Evolutionary conservation across 2,888 invertebrate species (phyloP), one percentile per base, ranked within the genome.

Genomic region (Priocnemis perturbator): DNA sequence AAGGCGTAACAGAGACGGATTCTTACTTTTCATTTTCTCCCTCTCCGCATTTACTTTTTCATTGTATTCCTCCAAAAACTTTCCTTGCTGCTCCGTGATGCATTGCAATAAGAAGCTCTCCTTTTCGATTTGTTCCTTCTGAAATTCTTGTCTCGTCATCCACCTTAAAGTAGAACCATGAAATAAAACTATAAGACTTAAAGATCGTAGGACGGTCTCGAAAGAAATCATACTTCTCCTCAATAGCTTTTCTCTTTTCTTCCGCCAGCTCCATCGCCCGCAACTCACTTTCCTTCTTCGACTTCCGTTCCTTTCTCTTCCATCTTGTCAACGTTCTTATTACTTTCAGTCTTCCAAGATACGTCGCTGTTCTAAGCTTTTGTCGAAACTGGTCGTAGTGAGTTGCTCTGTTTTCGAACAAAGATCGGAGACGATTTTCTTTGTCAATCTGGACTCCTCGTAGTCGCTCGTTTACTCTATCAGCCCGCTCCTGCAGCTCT

Each of bases 21-120:
- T 37, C 37, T 60, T 81, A 87, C 86, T 76, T 76, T 79, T 47
- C 66, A 85, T 76, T 64, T 72, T 78, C 15, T 67, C 30, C n/a
- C 79, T 68, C 62, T 81, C 80, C 26, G 61, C 78, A 3, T 80
- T 58, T 3, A 87, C 71, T 73, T 82, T 84, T n/a, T 74, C 67
- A 50, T 81, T 83, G 50, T 87, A 87, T n/a, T 73, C 53, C 56
- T 81, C 20, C 53, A 87, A 81, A 65, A 81, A 83, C 30, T 74
- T 67, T 53, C 73, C 60, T 1, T 84, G 78, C 50, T 78, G 73
- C 20, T 73, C 64, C 21, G 79, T 63, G n/a, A 78, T 71, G 48
- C 73, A 77, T 26, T 73, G 17, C 7, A 81, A 21, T 3, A 83
- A 67, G 30, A 74, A 63, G 58, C 82, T 53, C 58, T 84, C 82